Conservation (phyloP, 2,113 vertebrate genomes). For the Pteruthius melanotis region DNA sequence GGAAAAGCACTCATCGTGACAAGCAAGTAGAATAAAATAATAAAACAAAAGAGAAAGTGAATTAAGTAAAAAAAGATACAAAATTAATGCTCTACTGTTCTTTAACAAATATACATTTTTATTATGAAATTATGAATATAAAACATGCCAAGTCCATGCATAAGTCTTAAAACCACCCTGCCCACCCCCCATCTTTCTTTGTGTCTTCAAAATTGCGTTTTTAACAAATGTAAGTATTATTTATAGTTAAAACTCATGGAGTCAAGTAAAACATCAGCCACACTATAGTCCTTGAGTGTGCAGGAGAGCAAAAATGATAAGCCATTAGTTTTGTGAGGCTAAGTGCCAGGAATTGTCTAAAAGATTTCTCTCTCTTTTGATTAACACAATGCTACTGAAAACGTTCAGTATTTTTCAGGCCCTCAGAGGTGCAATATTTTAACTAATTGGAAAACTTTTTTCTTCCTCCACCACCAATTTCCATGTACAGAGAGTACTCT, state of each 20-base stretch:
- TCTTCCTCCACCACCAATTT: not conserved
- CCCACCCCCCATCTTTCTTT: not conserved
- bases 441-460: not conserved
- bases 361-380: not conserved
- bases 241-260: not conserved
- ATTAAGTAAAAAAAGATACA: not conserved
- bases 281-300: not conserved
- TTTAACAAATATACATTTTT: conserved; percentile 11
- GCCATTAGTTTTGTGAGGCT: not conserved
- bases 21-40: not conserved
- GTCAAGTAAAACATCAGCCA: not conserved
- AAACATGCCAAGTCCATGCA: not conserved
- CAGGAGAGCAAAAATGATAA: not conserved
- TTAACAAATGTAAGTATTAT: not conserved
- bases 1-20: not conserved
- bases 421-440: not conserved
- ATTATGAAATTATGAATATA: conserved; percentile 38
- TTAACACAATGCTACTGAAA: not conserved
- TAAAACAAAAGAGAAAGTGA: not conserved
- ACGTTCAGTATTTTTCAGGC: not conserved
- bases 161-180: not conserved
- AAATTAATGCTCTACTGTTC: not conserved
- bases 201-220: not conserved
- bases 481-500: not conserved
- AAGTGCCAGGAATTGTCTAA: not conserved